These are phyloP conservation scores for Ophion ellenae DNA, from an alignment of 2,888 invertebrate genomes.

Conservation along the genomic window DNA sequence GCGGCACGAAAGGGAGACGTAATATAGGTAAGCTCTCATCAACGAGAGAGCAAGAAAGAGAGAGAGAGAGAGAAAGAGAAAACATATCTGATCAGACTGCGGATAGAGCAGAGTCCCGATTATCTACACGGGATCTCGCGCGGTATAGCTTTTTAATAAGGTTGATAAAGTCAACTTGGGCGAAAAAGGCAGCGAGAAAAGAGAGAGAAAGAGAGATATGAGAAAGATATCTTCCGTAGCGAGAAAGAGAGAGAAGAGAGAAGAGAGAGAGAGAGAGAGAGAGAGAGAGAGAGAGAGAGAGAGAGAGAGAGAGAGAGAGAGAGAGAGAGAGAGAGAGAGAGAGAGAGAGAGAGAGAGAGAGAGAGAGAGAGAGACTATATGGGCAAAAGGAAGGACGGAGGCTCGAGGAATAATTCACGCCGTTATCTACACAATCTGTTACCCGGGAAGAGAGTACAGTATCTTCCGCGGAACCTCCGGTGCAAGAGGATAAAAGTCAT, in stretches of 20 bases:
- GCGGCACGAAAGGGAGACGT: slow-evolving; percentile 19
- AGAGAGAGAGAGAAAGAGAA: background rate
- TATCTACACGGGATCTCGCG: slow-evolving; percentile 79
- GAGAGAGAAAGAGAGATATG: slow-evolving; percentile 33
- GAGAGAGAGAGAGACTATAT: slow-evolving; percentile 56
- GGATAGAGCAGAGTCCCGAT: slow-evolving; percentile 71
- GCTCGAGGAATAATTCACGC: slow-evolving; percentile 81
- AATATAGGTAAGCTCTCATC: slow-evolving; percentile 51
- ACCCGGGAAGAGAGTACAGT: slow-evolving; percentile 74
- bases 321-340: slow-evolving; percentile 40
- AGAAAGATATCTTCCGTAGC: slow-evolving; percentile 38
- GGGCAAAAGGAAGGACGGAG: slow-evolving; percentile 75
- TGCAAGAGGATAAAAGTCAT: slow-evolving; percentile 62
- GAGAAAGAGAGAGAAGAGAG: slow-evolving; percentile 40
- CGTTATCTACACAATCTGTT: slow-evolving; percentile 82
- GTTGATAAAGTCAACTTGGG: slow-evolving; percentile 81
- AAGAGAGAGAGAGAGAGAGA: slow-evolving; percentile 36
- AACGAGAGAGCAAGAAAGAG: background rate
- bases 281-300: slow-evolving; percentile 41
- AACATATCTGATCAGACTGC: slow-evolving; percentile 68
- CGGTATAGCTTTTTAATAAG: slow-evolving; percentile 82
- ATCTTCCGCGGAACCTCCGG: slow-evolving; percentile 75
- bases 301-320: slow-evolving; percentile 46
- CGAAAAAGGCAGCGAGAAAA: slow-evolving; percentile 57
- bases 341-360: slow-evolving; percentile 39